These are phyloP conservation scores for Aporophyla lueneburgensis DNA, from an alignment of 2,888 invertebrate genomes.

Conservation along the genomic window DNA sequence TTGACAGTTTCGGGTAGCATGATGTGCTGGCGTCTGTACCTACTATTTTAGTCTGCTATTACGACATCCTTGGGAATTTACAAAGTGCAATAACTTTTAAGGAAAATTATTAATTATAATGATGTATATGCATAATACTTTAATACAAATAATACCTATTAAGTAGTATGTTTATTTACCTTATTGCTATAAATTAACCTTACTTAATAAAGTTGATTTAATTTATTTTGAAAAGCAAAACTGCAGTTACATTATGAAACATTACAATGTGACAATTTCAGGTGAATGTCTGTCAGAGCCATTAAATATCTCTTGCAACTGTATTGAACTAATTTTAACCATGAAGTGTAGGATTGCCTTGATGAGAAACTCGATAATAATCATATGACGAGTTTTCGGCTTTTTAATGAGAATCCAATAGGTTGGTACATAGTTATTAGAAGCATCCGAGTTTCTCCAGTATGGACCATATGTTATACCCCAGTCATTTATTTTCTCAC, in stretches of 20 bases:
- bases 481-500: no score
- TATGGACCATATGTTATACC: no score
- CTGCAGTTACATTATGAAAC: background rate
- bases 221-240: slow-evolving; percentile 16
- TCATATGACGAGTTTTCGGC: background rate
- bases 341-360: background rate
- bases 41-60: background rate
- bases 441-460: no score
- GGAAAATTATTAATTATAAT: slow-evolving; percentile 8
- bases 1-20: no score
- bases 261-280: background rate
- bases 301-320: background rate
- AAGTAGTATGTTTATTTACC: slow-evolving; percentile 15
- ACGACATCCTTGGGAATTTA: slow-evolving; percentile 1
- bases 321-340: background rate
- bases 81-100: background rate
- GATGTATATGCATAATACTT: background rate
- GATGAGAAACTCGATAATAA: background rate
- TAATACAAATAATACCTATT: background rate
- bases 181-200: slow-evolving; percentile 34
- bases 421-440: no score
- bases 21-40: no score
- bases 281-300: background rate
- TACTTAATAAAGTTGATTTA: background rate
- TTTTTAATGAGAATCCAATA: background rate